Evolutionary conservation across 1,140 invertebrate genomes (phyloP), one percentile per base, ranked within the genome.

Genomic region (Apis dorsata): DNA sequence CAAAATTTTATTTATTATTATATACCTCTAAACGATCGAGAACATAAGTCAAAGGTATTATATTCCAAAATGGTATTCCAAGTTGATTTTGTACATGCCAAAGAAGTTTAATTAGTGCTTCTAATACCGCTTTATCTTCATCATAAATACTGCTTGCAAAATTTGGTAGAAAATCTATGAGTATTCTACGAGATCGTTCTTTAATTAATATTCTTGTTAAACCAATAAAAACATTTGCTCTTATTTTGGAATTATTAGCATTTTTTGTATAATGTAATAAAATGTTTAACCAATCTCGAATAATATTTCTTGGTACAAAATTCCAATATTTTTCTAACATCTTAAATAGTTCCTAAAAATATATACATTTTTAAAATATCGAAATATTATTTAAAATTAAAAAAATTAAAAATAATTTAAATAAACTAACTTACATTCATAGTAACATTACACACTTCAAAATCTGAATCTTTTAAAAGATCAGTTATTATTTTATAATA

Each of bases 11-110:
- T 44, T 49, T 51, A n/a, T 13, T 49, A 21, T 8, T 19, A 70
- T 12, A 60, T 84, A 90, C 90, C 63, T 91, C 88, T 51, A 91
- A 15, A 8, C 57, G 53, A 60, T 91, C 83, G 1, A 91, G 74
- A 34, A 90, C 66, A 34, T 59, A 79, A 17, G 80, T 68, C 2
- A 91, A 49, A 13, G 89, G 82, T 57, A 90, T 21, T 24, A 83
- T 53, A 24, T 86, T 65, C 82, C 81, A 90, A 74, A 87, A 79
- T 21, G 86, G 66, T 10, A 89, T 65, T 60, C 44, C 81, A 7
- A 73, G 63, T 21, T 86, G 11, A 55, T 76, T 83, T 19, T 87
- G 84, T 49, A 55, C 76, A 60, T 74, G 70, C 17, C 85, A 66
- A 15, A 90, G 60, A 15, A 91, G 63, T 60, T 90, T 73, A 13